Evolutionary conservation across 2,113 vertebrate species (phyloP).

Genomic region (Myiopsitta monachus): DNA sequence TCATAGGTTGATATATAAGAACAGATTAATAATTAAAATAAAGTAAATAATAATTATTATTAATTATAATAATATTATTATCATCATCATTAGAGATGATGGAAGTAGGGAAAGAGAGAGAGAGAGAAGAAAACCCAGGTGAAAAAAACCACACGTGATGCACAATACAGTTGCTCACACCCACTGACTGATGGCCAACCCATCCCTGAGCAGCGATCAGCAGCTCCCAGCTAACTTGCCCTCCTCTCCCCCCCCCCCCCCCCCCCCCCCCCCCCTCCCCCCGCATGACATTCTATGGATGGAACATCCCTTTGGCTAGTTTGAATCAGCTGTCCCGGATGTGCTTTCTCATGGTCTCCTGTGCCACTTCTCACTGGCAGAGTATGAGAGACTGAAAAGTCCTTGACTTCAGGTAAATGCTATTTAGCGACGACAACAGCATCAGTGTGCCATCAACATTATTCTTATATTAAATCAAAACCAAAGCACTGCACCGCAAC

Average conservation of each 20-base stretch:
- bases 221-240: neutral
- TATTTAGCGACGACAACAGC: neutral
- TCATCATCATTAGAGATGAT: neutral
- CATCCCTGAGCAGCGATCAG: neutral
- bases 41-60: neutral
- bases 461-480: neutral
- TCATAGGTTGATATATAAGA: neutral
- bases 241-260: accelerated
- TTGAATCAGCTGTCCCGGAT: neutral
- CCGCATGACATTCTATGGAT: neutral
- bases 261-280: accelerated
- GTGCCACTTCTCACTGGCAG: neutral
- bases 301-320: neutral
- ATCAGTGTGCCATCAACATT: neutral
- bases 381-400: neutral
- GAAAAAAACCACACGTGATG: neutral
- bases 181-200: neutral
- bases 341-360: neutral
- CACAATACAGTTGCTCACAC: neutral
- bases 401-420: neutral
- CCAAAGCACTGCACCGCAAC: neutral
- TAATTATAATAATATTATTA: neutral
- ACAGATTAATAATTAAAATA: neutral
- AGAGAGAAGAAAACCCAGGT: neutral
- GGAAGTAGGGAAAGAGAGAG: neutral